Evolutionary conservation across 2,113 vertebrate genomes (phyloP), one percentile per base, ranked within the genome.

Genomic region (Apodemus speciosus): DNA sequence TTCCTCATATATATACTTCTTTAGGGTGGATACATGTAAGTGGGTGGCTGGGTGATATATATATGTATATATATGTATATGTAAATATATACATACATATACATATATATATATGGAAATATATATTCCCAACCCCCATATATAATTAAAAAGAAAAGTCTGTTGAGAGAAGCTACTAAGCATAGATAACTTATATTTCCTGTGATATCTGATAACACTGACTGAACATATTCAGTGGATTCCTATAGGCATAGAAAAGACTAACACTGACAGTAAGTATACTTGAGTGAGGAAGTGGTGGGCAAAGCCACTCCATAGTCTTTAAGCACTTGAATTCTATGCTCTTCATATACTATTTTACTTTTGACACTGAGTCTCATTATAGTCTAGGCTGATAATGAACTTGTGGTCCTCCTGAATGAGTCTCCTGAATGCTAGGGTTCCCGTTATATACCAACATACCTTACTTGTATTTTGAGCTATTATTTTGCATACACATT

Each of bases 401-500:
- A 40, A 71, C 46, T 72, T 71, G 15, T 72, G 35, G 38, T 56
- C 35, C 66, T 56, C 51, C 15, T 58, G n/a, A 68, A 16, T 56
- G 27, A 53, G 51, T 9, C 4, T 53, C n/a, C 8, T 53, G 21
- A 72, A 58, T 58, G 51, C 15, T 30, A 27, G 8, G 46, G 25
- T 38, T 71, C 11, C 18, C 30, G 35, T 23, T 56, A 38, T 71
- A 27, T 56, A 10, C 21, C 35, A 71, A n/a, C 46, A 86, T 2
- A 68, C 14, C 6, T 4, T 2, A 18, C 3, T 8, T 92, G 18
- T 58, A 80, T 91, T 96, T 94, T 40, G 91, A 95, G 58, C 71
- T 83, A 40, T 40, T 94, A n/a, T 89, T 80, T 96, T 96, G 1
- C 95, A 68, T 21, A 16, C 58, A 43, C n/a, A 64, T 79, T 95